phyloP scores from a whole-genome alignment of 2,888 invertebrate genomes.

The Fragum whitleyi region DNA sequence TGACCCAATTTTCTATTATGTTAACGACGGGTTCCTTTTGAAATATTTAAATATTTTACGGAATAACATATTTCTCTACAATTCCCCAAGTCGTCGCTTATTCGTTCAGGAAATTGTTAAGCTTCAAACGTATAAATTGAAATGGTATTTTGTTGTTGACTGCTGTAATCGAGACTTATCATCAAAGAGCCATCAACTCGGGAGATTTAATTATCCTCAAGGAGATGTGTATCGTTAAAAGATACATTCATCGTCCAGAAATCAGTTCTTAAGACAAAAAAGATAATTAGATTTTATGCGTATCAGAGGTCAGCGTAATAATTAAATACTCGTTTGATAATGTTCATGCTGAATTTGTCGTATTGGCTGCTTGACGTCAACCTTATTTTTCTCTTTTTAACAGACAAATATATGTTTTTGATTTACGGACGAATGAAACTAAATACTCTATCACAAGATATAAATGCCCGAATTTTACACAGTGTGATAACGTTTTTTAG shows the following conservation, averaged over 20 bases:
- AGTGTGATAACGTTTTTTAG: too few species aligned
- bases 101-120: too few species aligned
- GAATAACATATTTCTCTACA: too few species aligned
- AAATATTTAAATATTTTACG: too few species aligned
- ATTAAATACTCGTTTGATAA: conserved; percentile 10
- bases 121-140: not conserved
- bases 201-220: conserved; percentile 1
- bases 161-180: not conserved
- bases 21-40: too few species aligned
- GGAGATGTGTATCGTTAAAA: conserved; percentile 10
- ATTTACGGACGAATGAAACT: too few species aligned
- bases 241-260: not conserved
- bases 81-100: too few species aligned
- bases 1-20: too few species aligned
- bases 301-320: conserved; percentile 6
- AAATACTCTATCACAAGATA: too few species aligned
- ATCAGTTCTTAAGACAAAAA: conserved; percentile 11
- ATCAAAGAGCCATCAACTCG: conserved; percentile 15
- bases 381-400: too few species aligned
- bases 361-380: not conserved
- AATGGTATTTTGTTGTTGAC: not conserved
- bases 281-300: conserved; percentile 16
- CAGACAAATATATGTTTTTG: too few species aligned
- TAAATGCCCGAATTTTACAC: too few species aligned
- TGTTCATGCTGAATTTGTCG: not conserved